These are phyloP conservation scores for Phania funesta DNA, from an alignment of 2,888 invertebrate species.

Conservation along the genomic window DNA sequence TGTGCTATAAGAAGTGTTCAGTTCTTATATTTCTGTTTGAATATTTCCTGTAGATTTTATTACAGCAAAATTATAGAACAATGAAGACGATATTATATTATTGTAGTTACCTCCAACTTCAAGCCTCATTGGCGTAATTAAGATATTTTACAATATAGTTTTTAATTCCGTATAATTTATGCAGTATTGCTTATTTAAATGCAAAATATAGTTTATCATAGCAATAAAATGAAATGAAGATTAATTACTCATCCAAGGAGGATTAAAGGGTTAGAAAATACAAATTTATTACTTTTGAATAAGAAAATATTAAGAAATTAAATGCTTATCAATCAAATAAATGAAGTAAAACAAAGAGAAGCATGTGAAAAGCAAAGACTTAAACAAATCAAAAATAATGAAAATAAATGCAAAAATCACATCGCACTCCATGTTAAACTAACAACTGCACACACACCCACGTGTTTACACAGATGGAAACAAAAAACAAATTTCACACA, in stretches of 20 bases:
- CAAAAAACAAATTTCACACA: slow-evolving; percentile 43
- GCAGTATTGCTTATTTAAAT: not conserved
- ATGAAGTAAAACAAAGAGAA: slow-evolving; percentile 11
- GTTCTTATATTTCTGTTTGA: too few relatives aligned
- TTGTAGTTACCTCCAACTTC: too few relatives aligned
- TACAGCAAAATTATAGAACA: too few relatives aligned
- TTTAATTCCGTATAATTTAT: too few relatives aligned
- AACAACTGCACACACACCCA: not conserved
- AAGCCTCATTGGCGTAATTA: too few relatives aligned
- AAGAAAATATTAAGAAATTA: slow-evolving; percentile 11
- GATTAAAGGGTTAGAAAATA: slow-evolving; percentile 8
- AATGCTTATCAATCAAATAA: slow-evolving; percentile 51
- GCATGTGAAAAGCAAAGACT: not conserved
- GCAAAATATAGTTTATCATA: not conserved
- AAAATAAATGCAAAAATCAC: slow-evolving; percentile 50
- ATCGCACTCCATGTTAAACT: slow-evolving; percentile 24
- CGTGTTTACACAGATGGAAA: not conserved
- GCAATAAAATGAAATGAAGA: slow-evolving; percentile 6
- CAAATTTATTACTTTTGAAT: slow-evolving; percentile 5
- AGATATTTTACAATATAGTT: too few relatives aligned
- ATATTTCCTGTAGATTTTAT: too few relatives aligned
- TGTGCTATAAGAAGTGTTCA: too few relatives aligned
- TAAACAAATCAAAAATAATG: slow-evolving; percentile 47
- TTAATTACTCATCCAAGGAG: not conserved
- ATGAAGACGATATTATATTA: too few relatives aligned